Percentiles rank a stretch among this genome's conserved stretches.
These are phyloP conservation scores for Paraplagusia blochii DNA, from an alignment of 2,113 vertebrate species.

Conservation along the genomic window DNA sequence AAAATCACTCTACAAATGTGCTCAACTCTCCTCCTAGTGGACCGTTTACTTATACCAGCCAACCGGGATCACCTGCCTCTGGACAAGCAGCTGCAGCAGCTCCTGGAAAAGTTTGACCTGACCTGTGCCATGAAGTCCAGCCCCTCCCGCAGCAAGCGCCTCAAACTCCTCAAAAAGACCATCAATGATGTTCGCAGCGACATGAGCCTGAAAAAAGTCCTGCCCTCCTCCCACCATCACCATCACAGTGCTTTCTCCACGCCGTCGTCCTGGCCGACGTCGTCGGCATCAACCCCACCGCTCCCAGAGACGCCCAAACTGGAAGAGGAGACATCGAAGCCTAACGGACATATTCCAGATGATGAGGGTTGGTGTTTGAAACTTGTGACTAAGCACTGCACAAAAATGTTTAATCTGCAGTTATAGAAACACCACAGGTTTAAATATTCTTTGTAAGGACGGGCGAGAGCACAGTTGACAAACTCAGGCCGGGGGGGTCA, in stretches of 20 bases:
- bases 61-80: constrained; percentile 83
- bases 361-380: constrained; percentile 60
- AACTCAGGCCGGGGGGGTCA: too few species aligned
- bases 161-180: constrained; percentile 91
- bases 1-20: neutral
- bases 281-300: constrained; percentile 5
- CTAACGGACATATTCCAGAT: constrained; percentile 55
- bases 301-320: constrained; percentile 7
- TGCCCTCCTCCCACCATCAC: constrained; percentile 69
- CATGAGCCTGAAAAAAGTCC: constrained; percentile 81
- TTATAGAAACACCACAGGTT: too few species aligned
- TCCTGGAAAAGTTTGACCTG: constrained; percentile 92
- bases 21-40: constrained; percentile 74
- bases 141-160: constrained; percentile 90
- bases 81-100: constrained; percentile 88
- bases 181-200: constrained; percentile 85
- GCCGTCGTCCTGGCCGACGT: constrained; percentile 12
- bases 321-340: constrained; percentile 36
- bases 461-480: too few species aligned
- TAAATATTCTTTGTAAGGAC: too few species aligned
- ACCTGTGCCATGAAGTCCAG: constrained; percentile 95
- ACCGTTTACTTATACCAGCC: constrained; percentile 85
- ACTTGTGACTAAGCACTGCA: neutral
- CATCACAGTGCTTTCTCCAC: constrained; percentile 27
- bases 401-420: too few species aligned